Evolutionary conservation across 2,888 invertebrate species (phyloP).

Genomic region (Boloria euphrosyne): DNA sequence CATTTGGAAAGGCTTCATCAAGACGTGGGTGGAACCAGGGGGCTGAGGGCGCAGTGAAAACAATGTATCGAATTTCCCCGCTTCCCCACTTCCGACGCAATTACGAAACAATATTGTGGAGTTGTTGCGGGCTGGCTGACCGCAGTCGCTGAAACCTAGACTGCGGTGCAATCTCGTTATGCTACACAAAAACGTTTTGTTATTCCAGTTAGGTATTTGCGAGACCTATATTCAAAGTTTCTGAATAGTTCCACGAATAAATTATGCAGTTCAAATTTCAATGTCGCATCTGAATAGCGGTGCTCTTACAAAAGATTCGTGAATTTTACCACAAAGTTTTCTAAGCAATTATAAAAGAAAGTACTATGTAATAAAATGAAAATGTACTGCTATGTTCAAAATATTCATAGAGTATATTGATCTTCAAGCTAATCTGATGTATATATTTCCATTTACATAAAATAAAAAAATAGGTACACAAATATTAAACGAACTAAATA

Average conservation of each 20-base stretch:
- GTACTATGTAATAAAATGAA: background rate
- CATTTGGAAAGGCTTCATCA: conserved; percentile 74
- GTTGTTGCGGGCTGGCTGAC: conserved; percentile 57
- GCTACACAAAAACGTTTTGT: conserved; percentile 71
- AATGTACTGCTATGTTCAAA: no score
- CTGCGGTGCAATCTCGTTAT: conserved; percentile 72
- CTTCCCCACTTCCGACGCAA: conserved; percentile 77
- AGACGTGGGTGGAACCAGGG: conserved; percentile 50
- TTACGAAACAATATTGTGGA: conserved; percentile 70
- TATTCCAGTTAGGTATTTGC: conserved; percentile 63
- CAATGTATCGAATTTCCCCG: conserved; percentile 76
- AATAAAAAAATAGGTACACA: background rate
- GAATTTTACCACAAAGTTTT: conserved; percentile 7
- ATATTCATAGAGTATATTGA: no score
- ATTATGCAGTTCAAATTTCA: conserved; percentile 39
- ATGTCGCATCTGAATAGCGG: conserved; percentile 12
- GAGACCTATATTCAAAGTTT: conserved; percentile 51
- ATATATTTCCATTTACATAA: background rate
- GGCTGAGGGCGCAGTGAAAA: conserved; percentile 59
- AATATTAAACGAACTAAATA: background rate
- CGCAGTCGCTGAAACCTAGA: conserved; percentile 70
- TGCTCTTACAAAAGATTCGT: conserved; percentile 9
- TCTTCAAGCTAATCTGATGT: no score
- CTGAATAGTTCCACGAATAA: conserved; percentile 58
- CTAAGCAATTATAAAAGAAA: background rate